Base-by-base conservation (phyloP, 1,140 invertebrate species). In the Drosophila lini region DNA sequence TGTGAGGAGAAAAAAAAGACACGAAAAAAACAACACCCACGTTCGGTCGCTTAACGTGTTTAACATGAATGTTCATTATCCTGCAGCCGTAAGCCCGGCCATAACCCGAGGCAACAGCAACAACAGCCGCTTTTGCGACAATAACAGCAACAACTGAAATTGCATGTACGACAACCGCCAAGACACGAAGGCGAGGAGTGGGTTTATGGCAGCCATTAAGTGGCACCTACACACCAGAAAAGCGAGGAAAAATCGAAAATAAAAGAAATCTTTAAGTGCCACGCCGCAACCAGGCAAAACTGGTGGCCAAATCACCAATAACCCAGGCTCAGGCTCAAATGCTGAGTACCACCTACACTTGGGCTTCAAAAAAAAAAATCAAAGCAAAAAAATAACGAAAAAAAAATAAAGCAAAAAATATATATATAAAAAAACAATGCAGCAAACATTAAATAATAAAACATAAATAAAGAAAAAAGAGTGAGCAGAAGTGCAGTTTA, bases 61-160 rank as follows among this genome's bases (percentile, higher is more conserved):
- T 82, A 88, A 86, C 83, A 86, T 88, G 80, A 86, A 89, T 83
- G 84, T 88, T 88, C 80, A 88, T 88, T 86, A 88, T 86, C 83
- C 83, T 82, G 75, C 53, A 55, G 41, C 61, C 63, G 64, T 50
- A 75, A 61, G 63, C 63, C 52, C 42, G 57, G 57, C 74, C 75
- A 78, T 59, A 67, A 68, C 36, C 74, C 56, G 52, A 41, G 59
- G 45, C 62, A 76, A 68, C 71, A 76, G 31, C 71, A 56, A 61
- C 63, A 79, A 53, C 60, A 53, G 45, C 69, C 63, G 38, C 48
- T 67, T 60, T 42, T 55, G 71, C 62, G 64, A 53, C 74, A 77
- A 61, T 82, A 81, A 50, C 64, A 77, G 70, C 52, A 67, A 71
- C 69, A 73, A 56, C 48, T 38, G 53, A 38, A 74, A 78, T 78